Conservation (phyloP, 2,888 invertebrate species). For the Calliopum simillimum region DNA sequence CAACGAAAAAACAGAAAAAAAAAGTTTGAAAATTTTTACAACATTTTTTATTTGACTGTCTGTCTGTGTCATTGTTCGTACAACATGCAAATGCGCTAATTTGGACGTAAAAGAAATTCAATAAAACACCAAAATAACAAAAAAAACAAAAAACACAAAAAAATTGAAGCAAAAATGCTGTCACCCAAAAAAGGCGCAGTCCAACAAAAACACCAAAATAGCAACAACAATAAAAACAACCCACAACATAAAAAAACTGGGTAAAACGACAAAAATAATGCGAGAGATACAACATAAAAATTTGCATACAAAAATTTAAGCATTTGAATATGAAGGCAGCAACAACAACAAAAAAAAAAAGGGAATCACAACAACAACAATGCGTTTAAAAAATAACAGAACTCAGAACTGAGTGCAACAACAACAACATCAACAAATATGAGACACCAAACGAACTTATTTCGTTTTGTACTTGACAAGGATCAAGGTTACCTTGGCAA, state of each 20-base stretch:
- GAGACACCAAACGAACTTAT: constrained; percentile 33
- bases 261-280: constrained; percentile 36
- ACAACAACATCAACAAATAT: not conserved
- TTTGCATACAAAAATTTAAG: constrained; percentile 31
- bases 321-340: constrained; percentile 15
- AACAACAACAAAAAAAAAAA: constrained; percentile 24
- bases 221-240: not conserved
- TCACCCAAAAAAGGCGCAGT: constrained; percentile 25
- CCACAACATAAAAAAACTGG: constrained; percentile 1
- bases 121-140: not conserved
- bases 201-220: not conserved
- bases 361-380: constrained; percentile 7
- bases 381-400: not conserved
- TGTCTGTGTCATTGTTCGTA: constrained; percentile 16
- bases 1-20: no score
- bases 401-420: constrained; percentile 7
- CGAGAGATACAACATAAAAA: constrained; percentile 11
- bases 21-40: no score
- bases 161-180: constrained; percentile 14
- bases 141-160: no score
- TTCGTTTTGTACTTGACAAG: constrained; percentile 58
- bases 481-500: constrained; percentile 57
- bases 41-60: no score
- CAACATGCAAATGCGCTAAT: constrained; percentile 34
- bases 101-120: constrained; percentile 20